These are phyloP conservation scores for Gadopsis bispinosus DNA, from an alignment of 2,797 vertebrate species.

Conservation along the genomic window DNA sequence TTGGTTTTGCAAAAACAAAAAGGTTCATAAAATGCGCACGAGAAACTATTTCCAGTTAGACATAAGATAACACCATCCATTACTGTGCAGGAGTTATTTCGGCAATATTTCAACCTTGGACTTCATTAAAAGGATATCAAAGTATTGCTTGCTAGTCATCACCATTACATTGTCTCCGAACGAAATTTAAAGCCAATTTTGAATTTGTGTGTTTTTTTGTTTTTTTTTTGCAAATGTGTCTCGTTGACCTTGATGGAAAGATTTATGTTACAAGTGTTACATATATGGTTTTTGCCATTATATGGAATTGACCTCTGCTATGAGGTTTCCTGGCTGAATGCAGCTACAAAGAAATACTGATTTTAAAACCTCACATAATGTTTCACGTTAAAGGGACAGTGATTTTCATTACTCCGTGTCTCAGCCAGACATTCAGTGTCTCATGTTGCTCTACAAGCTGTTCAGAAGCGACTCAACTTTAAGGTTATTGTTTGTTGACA, in stretches of 20 bases:
- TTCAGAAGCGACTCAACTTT: background rate
- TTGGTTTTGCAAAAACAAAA: too few relatives aligned
- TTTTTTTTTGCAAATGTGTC: too few relatives aligned
- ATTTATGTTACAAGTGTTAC: background rate
- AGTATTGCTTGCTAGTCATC: too few relatives aligned
- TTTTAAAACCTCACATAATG: background rate
- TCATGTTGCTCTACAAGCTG: constrained; percentile 1
- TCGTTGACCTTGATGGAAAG: background rate
- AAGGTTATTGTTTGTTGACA: background rate
- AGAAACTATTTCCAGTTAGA: too few relatives aligned
- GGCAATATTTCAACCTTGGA: too few relatives aligned
- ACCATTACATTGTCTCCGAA: too few relatives aligned
- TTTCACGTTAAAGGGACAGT: background rate
- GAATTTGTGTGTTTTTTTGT: too few relatives aligned
- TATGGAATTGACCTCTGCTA: background rate
- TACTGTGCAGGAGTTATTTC: too few relatives aligned
- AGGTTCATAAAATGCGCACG: too few relatives aligned
- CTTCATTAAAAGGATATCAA: too few relatives aligned
- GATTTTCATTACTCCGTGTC: background rate
- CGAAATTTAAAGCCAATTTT: too few relatives aligned
- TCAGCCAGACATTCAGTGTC: background rate
- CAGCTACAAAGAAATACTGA: background rate
- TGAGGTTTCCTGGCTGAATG: background rate
- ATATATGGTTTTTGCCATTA: background rate
- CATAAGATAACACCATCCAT: too few relatives aligned